Percentiles rank a stretch among this genome's conserved stretches.
These are phyloP conservation scores for Coturnix japonica DNA, from an alignment of 2,113 vertebrate genomes.

Conservation along the genomic window DNA sequence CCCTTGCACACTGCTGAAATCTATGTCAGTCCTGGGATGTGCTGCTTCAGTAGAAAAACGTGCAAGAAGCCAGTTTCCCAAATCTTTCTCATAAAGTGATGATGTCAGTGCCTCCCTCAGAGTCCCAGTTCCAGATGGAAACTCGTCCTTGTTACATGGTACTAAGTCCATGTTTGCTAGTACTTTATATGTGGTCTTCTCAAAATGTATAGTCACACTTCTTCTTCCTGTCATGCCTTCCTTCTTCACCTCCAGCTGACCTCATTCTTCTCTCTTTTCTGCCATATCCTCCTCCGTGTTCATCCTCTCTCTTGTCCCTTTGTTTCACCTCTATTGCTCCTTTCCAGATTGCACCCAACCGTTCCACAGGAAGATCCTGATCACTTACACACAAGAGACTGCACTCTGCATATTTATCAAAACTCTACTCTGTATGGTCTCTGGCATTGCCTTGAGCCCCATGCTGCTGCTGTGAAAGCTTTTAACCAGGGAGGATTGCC, in stretches of 20 bases:
- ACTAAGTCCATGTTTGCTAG: neutral
- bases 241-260: neutral
- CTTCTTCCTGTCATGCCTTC: neutral
- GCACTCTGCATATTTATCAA: neutral
- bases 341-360: neutral
- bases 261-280: neutral
- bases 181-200: neutral
- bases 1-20: neutral
- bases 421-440: neutral
- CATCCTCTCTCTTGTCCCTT: neutral
- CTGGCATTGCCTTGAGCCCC: neutral
- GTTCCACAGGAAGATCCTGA: neutral
- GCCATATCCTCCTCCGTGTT: fast-evolving
- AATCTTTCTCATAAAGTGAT: neutral
- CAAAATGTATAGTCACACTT: neutral
- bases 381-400: neutral
- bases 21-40: neutral
- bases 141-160: neutral
- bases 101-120: neutral
- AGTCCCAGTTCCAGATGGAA: neutral
- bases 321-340: fast-evolving
- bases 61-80: neutral
- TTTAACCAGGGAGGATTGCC: neutral
- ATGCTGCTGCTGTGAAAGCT: neutral
- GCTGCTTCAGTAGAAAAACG: neutral